Base-by-base conservation (phyloP, 2,113 vertebrate species). In the Elanoides forficatus region DNA sequence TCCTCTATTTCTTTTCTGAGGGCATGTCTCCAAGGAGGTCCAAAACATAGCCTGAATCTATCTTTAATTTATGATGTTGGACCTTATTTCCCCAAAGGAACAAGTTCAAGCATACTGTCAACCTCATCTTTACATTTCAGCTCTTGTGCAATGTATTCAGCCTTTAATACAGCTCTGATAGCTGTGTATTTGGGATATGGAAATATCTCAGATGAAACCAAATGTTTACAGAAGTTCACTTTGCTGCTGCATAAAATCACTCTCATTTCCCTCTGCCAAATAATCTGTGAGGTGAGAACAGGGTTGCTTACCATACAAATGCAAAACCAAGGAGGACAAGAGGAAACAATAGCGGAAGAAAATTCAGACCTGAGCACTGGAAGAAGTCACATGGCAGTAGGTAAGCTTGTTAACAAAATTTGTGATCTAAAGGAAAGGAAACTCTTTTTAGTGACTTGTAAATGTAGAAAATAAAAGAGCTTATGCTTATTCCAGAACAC, bases 41-140 rank as follows among this genome's bases (percentile, higher is more conserved):
- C 48, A 79, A 92, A 92, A 81, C 38, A 12, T 81, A 89, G 40
- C 56, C 65, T 68, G 53, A 75, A 79, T 87, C 65, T 95, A 58
- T 85, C 71, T 93, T 95, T 94, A 90, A 95, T 95, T 87, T 94
- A 94, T 89, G n/a, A 38, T 75, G 22, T 60, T 92, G 58, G 81
- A 93, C 76, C 32, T 95, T 80, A 81, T 94, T 95, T 93, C 73
- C 88, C 76, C 81, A 91, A 75, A 95, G 65, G 56, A 80, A 81
- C 1, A 4, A 82, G 73, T 85, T 96, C 84, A 74, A 87, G 86
- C 17, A 53, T 45, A 66, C 48, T 68, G 80, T 91, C 91, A 91
- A 27, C 22, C 86, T 87, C 91, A 79, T 82, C 94, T 91, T 91
- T 87, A 82, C 34, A 58, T 93, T 96, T 97, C 70, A 68, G 76